These are phyloP conservation scores for Bombylius major DNA, from an alignment of 2,888 invertebrate species.

Conservation along the genomic window DNA sequence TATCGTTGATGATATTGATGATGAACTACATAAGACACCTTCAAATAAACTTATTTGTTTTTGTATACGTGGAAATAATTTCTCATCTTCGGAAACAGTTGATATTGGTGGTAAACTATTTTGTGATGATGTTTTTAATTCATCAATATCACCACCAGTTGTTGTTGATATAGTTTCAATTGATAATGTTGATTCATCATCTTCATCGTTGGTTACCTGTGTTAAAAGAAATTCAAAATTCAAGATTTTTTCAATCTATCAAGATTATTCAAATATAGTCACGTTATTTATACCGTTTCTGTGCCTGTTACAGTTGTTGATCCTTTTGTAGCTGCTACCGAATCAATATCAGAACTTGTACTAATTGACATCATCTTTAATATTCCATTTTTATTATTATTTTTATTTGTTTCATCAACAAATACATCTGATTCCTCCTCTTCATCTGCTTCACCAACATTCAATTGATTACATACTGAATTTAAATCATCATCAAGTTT, in stretches of 20 bases:
- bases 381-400: no score
- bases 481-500: conserved; percentile 44
- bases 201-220: conserved; percentile 29
- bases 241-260: no score
- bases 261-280: neutral
- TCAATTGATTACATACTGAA: conserved; percentile 38
- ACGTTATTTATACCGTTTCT: conserved; percentile 38
- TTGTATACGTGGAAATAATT: conserved; percentile 23
- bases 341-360: no score
- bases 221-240: no score
- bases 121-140: neutral
- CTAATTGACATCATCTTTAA: no score
- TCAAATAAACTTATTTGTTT: conserved; percentile 33
- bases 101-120: neutral
- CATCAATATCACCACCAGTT: neutral
- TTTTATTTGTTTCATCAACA: no score
- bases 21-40: conserved; percentile 5
- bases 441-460: conserved; percentile 25
- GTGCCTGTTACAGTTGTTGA: conserved; percentile 43
- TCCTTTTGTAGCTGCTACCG: conserved; percentile 48
- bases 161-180: conserved; percentile 37
- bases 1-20: conserved; percentile 21
- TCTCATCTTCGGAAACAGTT: neutral
- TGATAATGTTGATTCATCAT: conserved; percentile 46
- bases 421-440: conserved; percentile 17